Base-by-base conservation (phyloP, 2,113 vertebrate species). In the Trematomus loennbergii region DNA sequence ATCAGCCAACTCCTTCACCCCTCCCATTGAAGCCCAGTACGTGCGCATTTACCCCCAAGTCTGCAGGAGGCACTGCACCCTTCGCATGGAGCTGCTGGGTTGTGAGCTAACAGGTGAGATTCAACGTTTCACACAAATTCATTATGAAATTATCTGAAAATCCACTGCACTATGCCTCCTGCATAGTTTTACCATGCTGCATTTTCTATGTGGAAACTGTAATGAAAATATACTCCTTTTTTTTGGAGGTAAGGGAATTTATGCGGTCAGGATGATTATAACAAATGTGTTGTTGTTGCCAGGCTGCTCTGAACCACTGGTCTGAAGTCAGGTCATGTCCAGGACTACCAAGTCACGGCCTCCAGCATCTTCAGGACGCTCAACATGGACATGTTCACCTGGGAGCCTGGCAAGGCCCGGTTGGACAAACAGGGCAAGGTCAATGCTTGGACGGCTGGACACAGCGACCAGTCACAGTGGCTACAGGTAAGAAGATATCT, bases 311-410 rank as follows among this genome's bases (percentile, higher is more conserved):
- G 98, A 99, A 90, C 98, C 98, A 53, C 91, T 88, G 98, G 98
- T 68, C 97, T 99, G 97, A 99, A 99, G 89, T 98, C 98, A 1
- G 98, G 98, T 68, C 97, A 99, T 7, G 95, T 99, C 81, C 97
- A 99, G 87, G 98, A 99, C 88, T 97, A 96, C 88, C 98, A 99
- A 91, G 96, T 99, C 83, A 97, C 94, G 2, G 98, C 97, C 49
- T 99, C 98, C 60, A 99, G 98, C 77, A 90, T 97, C 91, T 99
- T 99, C 94, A 95, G 97, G 72, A 99, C 98, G 0, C 96, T 99
- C 90, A 99, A 99, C 94, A 98, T 99, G 98, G 98, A 99, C 90
- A 99, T 99, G 97, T 99, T 99, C 7, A 94, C 98, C 9, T 99
- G 98, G 98, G 97, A 99, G 88, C 96, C 98, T n/a, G 95, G 97